Base-by-base conservation (phyloP, 2,797 vertebrate species). In the Heliangelus exortis region DNA sequence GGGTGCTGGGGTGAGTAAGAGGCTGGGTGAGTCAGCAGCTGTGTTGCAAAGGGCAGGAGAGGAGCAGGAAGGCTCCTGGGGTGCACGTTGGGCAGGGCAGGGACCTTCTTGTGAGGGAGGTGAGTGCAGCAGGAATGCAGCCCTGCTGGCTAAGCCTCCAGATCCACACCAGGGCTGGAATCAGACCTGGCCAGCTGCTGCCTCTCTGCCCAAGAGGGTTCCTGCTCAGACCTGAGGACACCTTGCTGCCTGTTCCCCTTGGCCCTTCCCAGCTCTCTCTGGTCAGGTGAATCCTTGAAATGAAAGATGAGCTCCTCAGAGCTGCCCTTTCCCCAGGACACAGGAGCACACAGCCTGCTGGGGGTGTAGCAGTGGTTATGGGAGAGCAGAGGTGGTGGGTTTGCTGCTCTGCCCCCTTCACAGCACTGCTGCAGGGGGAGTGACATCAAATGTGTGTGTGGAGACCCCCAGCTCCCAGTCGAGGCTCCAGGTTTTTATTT, bases 371-470 rank as follows among this genome's bases (percentile, higher is more conserved):
- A 1, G 12, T 14, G 58, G 10, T 20, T 20, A 1, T 1, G 2
- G 65, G 21, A 20, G 29, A 36, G 14, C 7, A 9, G 1, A 10
- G 0, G 0, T 3, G 15, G 48, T 47, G 66, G 15, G 13, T 14
- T 14, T 41, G 39, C 39, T 41, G 39, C 29, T 19, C 62, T 81
- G 15, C 11, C 15, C 21, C 4, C 16, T 29, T 29, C 8, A 2
- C 1, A 15, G 54, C 2, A 3, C 31, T 0, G 0, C 58, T 29
- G 8, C 21, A 18, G 0, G 0, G 43, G 23, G 29, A 43, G 47
- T 8, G 39, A 9, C 7, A 7, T 61, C 7, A 7, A 79, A n/a
- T 4, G 2, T 3, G 8, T 15, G 43, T 2, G 4, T 17, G 8
- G 17, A 28, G 55, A 41, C 23, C 51, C 59, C 0, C 0, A 3